Conservation (phyloP, 1,140 invertebrate genomes). For the Calliphora vicina region DNA sequence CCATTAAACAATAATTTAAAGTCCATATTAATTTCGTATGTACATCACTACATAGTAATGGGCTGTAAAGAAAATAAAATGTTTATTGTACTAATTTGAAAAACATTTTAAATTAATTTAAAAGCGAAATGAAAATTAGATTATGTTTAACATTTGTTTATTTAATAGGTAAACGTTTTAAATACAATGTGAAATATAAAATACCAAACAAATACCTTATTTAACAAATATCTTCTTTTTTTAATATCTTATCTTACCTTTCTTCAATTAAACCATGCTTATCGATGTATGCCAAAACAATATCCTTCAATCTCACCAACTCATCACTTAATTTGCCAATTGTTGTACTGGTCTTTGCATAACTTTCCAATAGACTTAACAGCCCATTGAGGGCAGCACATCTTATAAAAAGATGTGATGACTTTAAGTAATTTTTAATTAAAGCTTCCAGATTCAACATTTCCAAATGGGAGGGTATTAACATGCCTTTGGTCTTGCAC, state of each 20-base stretch:
- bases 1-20: constrained; percentile 63
- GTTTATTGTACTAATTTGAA: no score
- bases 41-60: constrained; percentile 52
- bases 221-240: neutral
- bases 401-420: constrained; percentile 68
- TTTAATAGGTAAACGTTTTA: no score
- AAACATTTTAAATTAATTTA: neutral
- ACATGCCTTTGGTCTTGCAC: constrained; percentile 58
- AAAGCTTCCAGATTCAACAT: constrained; percentile 54
- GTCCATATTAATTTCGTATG: constrained; percentile 58
- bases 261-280: constrained; percentile 65
- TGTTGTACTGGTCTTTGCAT: constrained; percentile 67
- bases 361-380: constrained; percentile 79
- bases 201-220: neutral
- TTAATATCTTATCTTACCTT: no score
- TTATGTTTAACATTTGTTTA: neutral
- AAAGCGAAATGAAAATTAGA: neutral
- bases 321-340: constrained; percentile 68
- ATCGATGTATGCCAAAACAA: constrained; percentile 75
- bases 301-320: constrained; percentile 69
- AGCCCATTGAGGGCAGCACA: constrained; percentile 77
- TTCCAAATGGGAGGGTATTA: constrained; percentile 56
- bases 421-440: constrained; percentile 67
- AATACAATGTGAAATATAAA: neutral
- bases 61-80: constrained; percentile 43